Evolutionary conservation across 2,888 invertebrate species (phyloP).

Genomic region (Pyralis farinalis): DNA sequence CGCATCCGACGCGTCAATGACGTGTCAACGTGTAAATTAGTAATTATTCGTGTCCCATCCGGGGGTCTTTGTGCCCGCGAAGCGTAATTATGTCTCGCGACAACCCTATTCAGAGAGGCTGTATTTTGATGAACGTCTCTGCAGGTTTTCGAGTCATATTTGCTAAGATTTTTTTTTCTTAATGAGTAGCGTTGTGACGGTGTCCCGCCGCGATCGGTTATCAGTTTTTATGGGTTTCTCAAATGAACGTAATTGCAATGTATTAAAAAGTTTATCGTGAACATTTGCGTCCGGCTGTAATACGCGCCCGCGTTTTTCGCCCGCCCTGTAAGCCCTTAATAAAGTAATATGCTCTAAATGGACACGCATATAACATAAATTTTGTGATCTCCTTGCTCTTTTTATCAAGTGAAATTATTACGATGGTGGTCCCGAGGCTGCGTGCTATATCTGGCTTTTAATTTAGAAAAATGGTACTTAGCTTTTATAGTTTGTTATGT

Average conservation of each 20-base stretch:
- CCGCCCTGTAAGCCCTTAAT: conserved; percentile 71
- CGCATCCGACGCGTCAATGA: conserved; percentile 65
- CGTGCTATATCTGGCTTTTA: conserved; percentile 62
- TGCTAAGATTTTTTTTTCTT: conserved; percentile 42
- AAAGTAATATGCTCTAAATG: conserved; percentile 79
- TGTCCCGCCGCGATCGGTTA: conserved; percentile 52
- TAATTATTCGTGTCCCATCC: conserved; percentile 65
- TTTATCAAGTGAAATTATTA: conserved; percentile 73
- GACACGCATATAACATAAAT: conserved; percentile 77
- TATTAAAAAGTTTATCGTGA: conserved; percentile 67
- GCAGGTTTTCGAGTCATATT: conserved; percentile 42
- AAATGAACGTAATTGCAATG: conserved; percentile 68
- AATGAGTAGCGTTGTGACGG: conserved; percentile 46
- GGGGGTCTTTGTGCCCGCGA: conserved; percentile 61
- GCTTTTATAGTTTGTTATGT: conserved; percentile 48
- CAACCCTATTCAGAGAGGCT: conserved; percentile 40
- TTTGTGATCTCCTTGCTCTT: conserved; percentile 63
- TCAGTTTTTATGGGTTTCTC: conserved; percentile 62
- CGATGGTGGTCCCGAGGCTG: conserved; percentile 62
- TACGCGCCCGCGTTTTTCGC: conserved; percentile 51
- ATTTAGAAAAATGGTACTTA: conserved; percentile 64
- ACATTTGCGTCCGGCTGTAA: conserved; percentile 49
- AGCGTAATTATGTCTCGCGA: conserved; percentile 50
- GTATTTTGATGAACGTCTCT: conserved; percentile 45
- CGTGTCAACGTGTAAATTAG: conserved; percentile 76